Conservation (phyloP, 30 jellyfish, hydroid and myxozoan genomes). For the Pelagia noctiluca region DNA sequence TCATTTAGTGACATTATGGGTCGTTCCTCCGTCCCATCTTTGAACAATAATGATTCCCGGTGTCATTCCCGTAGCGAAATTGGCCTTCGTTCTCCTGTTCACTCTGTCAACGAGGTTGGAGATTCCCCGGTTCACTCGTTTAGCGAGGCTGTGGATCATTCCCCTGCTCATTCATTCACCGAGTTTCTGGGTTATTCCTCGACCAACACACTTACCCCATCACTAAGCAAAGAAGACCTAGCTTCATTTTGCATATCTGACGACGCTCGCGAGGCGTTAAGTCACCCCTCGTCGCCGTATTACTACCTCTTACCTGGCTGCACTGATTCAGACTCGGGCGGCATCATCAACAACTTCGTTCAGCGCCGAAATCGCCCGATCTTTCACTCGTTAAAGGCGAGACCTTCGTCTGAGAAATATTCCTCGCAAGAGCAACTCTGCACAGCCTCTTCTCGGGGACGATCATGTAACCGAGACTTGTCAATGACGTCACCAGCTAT, state of each 20-base stretch:
- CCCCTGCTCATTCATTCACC: too few relatives aligned
- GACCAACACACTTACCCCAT: background rate
- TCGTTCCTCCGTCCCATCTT: too few relatives aligned
- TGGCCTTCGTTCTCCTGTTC: too few relatives aligned
- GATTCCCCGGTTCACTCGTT: too few relatives aligned
- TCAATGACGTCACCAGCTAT: conserved; percentile 58
- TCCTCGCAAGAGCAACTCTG: conserved; percentile 41
- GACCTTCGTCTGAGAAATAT: conserved; percentile 1
- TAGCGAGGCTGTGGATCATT: too few relatives aligned
- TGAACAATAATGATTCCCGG: too few relatives aligned
- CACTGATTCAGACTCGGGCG: conserved; percentile 29
- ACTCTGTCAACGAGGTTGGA: too few relatives aligned
- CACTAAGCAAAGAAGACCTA: conserved; percentile 34
- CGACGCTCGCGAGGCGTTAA: conserved; percentile 50
- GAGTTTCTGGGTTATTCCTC: too few relatives aligned
- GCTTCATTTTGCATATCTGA: conserved; percentile 33
- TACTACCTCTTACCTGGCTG: conserved; percentile 58
- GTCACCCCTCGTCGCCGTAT: conserved; percentile 54
- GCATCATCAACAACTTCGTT: background rate
- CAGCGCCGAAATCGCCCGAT: conserved; percentile 16
- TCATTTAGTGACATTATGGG: too few relatives aligned
- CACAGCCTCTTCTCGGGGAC: conserved; percentile 46
- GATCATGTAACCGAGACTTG: conserved; percentile 41
- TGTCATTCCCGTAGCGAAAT: too few relatives aligned
- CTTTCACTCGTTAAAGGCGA: background rate